Evolutionary conservation across 2,113 vertebrate species (phyloP).

Genomic region (Machaerirhynchus nigripectus): DNA sequence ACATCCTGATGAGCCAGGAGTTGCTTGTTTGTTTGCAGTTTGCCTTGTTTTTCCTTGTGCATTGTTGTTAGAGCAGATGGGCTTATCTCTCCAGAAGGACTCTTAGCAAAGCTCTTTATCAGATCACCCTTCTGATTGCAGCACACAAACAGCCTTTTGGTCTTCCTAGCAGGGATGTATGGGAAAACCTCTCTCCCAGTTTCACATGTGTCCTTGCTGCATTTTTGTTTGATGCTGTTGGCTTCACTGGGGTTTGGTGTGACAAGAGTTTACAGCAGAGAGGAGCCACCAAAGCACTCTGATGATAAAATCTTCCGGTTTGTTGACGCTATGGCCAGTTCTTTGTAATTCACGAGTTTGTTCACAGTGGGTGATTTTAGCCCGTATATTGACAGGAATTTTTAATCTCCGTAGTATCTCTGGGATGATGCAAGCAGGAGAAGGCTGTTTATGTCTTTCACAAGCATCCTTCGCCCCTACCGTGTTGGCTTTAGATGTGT

Average conservation of each 20-base stretch:
- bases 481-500: conserved; percentile 38
- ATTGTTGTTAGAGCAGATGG: conserved; percentile 53
- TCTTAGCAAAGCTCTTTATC: conserved; percentile 42
- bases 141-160: neutral
- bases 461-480: conserved; percentile 48
- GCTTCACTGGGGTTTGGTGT: neutral
- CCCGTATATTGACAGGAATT: neutral
- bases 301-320: conserved; percentile 48
- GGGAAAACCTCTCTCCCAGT: neutral
- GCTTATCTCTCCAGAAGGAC: conserved; percentile 33
- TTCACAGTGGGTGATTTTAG: conserved; percentile 46
- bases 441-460: conserved; percentile 21
- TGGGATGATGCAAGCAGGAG: conserved; percentile 47
- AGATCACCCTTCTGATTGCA: neutral
- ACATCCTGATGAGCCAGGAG: neutral
- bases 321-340: neutral
- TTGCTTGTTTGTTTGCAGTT: conserved; percentile 32
- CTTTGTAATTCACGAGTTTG: conserved; percentile 58
- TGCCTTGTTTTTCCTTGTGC: neutral
- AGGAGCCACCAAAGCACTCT: conserved; percentile 12
- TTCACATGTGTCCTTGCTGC: conserved; percentile 21
- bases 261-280: conserved; percentile 6
- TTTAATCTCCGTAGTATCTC: conserved; percentile 38
- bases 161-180: neutral
- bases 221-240: conserved; percentile 11